phyloP scores from a whole-genome alignment of 2,888 invertebrate species.

The Drosophila putrida region DNA sequence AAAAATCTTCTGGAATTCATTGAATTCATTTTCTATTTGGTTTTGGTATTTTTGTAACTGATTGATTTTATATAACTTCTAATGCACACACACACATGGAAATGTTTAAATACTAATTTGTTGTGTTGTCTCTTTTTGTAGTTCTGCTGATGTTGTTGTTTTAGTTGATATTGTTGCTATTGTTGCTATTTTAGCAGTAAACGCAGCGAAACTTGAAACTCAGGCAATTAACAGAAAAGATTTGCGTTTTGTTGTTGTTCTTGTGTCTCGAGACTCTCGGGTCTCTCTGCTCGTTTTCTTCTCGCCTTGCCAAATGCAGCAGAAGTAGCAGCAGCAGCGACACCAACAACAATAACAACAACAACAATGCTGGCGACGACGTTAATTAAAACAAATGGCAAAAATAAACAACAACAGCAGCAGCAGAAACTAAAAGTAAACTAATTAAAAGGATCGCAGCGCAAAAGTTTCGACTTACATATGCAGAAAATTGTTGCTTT shows the following conservation, averaged over 20 bases:
- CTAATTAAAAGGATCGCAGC: slow-evolving; percentile 73
- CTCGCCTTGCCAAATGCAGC: slow-evolving; percentile 51
- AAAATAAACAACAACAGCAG: slow-evolving; percentile 69
- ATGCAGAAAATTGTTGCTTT: slow-evolving; percentile 68
- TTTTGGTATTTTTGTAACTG: neutral
- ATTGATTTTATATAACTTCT: slow-evolving; percentile 33
- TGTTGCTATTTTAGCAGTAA: slow-evolving; percentile 32
- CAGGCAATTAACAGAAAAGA: slow-evolving; percentile 59
- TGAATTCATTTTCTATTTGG: neutral
- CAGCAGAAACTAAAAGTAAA: slow-evolving; percentile 65
- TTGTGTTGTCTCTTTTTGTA: slow-evolving; percentile 9
- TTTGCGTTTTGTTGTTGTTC: slow-evolving; percentile 54
- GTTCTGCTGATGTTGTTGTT: neutral
- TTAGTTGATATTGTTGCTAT: slow-evolving; percentile 24
- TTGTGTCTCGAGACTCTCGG: slow-evolving; percentile 26
- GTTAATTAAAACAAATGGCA: slow-evolving; percentile 73
- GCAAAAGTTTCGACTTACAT: slow-evolving; percentile 69
- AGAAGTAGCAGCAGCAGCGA: slow-evolving; percentile 6
- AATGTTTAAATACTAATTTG: slow-evolving; percentile 6
- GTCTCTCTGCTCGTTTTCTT: slow-evolving; percentile 41
- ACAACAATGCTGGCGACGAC: slow-evolving; percentile 31
- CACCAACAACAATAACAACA: neutral
- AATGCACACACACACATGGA: neutral
- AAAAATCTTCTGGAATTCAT: slow-evolving; percentile 4
- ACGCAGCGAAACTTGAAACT: slow-evolving; percentile 58